Evolutionary conservation across 2,888 invertebrate genomes (phyloP).

Genomic region (Xestobium rufovillosum): DNA sequence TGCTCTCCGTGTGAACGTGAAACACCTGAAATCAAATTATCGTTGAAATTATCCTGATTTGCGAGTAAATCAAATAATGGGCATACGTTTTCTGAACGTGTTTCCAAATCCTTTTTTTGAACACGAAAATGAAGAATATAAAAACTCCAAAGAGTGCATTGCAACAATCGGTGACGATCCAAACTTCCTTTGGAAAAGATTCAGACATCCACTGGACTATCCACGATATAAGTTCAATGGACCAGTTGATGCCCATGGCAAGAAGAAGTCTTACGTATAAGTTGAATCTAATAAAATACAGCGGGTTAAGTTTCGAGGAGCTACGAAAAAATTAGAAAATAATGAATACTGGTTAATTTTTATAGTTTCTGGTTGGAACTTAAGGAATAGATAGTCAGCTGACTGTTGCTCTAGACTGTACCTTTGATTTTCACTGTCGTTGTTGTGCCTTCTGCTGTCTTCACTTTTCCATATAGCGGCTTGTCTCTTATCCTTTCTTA

Average conservation of each 20-base stretch:
- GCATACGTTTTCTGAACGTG: slow-evolving; percentile 55
- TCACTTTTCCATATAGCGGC: slow-evolving; percentile 59
- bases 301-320: slow-evolving; percentile 22
- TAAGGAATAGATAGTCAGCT: too few species aligned
- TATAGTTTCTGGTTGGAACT: too few species aligned
- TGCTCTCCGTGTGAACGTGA: slow-evolving; percentile 33
- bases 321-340: slow-evolving; percentile 7
- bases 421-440: slow-evolving; percentile 43
- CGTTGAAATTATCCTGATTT: too few species aligned
- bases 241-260: slow-evolving; percentile 83
- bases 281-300: slow-evolving; percentile 53
- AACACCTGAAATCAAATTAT: slow-evolving; percentile 37
- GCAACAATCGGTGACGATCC: slow-evolving; percentile 57
- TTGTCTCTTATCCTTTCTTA: slow-evolving; percentile 58
- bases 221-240: slow-evolving; percentile 70
- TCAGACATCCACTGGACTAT: slow-evolving; percentile 38
- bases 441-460: slow-evolving; percentile 57
- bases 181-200: slow-evolving; percentile 42
- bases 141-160: slow-evolving; percentile 63
- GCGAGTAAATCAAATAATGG: too few species aligned
- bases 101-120: slow-evolving; percentile 59
- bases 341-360: too few species aligned
- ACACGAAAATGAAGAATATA: slow-evolving; percentile 67
- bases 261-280: slow-evolving; percentile 73
- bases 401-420: too few species aligned